These are phyloP conservation scores for Dicentrarchus labrax DNA, from an alignment of 2,113 vertebrate genomes.

Conservation along the genomic window DNA sequence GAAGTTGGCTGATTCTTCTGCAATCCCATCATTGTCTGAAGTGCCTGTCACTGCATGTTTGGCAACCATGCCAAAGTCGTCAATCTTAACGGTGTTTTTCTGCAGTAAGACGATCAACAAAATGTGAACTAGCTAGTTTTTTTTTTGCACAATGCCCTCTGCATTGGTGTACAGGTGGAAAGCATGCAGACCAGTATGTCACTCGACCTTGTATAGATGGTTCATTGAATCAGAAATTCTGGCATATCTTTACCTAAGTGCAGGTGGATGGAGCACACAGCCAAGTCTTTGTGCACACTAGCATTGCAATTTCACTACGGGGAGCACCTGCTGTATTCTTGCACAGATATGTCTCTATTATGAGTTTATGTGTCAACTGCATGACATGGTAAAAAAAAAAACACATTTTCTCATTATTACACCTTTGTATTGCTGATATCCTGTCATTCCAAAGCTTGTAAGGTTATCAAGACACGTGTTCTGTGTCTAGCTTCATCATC, in stretches of 20 bases:
- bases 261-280: conserved; percentile 74
- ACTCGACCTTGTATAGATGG: conserved; percentile 64
- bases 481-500: conserved; percentile 37
- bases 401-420: conserved; percentile 1
- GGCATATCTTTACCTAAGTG: conserved; percentile 68
- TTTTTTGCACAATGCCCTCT: not conserved
- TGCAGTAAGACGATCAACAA: conserved; percentile 13
- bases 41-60: conserved; percentile 47
- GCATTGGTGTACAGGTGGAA: conserved; percentile 41
- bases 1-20: conserved; percentile 60
- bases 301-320: conserved; percentile 45
- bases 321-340: conserved; percentile 69
- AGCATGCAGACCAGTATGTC: conserved; percentile 41
- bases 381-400: conserved; percentile 24
- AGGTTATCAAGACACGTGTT: conserved; percentile 43
- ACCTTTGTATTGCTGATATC: conserved; percentile 11
- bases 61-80: conserved; percentile 12
- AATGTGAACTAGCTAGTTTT: not conserved
- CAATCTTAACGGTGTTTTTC: conserved; percentile 17
- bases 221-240: conserved; percentile 72
- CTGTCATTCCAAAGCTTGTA: conserved; percentile 31
- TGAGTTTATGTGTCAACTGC: conserved; percentile 43
- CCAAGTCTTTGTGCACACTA: conserved; percentile 71
- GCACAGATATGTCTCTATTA: conserved; percentile 55
- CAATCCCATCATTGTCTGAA: conserved; percentile 62